These are phyloP conservation scores for Oscheius sp. DNA, from an alignment of 2,888 invertebrate genomes.

Conservation along the genomic window DNA sequence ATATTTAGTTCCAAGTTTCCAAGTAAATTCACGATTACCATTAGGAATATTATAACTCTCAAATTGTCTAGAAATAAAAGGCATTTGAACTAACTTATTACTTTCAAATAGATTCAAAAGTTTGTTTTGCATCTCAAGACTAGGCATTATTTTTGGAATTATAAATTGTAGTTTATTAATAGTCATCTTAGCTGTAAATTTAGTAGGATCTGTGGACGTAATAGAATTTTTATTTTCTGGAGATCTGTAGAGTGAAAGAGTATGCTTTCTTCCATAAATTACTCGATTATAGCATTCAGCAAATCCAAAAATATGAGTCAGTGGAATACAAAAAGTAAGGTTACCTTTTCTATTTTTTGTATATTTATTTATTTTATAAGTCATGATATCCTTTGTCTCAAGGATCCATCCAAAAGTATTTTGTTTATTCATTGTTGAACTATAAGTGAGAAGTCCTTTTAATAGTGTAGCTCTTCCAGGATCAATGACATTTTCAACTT, in stretches of 20 bases:
- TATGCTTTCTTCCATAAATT: conserved; percentile 53
- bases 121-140: conserved; percentile 55
- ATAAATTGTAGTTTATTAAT: conserved; percentile 58
- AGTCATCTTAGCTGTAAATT: too few relatives aligned
- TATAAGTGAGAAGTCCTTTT: conserved; percentile 51
- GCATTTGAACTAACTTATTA: conserved; percentile 48
- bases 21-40: too few relatives aligned
- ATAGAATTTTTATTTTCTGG: conserved; percentile 50
- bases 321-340: conserved; percentile 51
- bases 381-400: conserved; percentile 43
- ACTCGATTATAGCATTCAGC: conserved; percentile 58
- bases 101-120: conserved; percentile 45
- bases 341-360: conserved; percentile 51
- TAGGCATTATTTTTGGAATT: conserved; percentile 55
- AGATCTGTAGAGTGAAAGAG: conserved; percentile 49
- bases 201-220: too few relatives aligned
- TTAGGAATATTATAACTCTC: conserved; percentile 58
- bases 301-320: conserved; percentile 56
- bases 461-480: conserved; percentile 52
- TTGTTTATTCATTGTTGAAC: conserved; percentile 53
- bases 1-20: too few relatives aligned
- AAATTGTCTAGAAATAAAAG: conserved; percentile 54
- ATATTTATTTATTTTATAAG: conserved; percentile 53
- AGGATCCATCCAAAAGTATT: conserved; percentile 56
- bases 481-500: conserved; percentile 42